Evolutionary conservation across 30 jellyfish, hydroid and myxozoan genomes (phyloP), one percentile per base, ranked within the genome.

Genomic region (Euphysa ruthae): DNA sequence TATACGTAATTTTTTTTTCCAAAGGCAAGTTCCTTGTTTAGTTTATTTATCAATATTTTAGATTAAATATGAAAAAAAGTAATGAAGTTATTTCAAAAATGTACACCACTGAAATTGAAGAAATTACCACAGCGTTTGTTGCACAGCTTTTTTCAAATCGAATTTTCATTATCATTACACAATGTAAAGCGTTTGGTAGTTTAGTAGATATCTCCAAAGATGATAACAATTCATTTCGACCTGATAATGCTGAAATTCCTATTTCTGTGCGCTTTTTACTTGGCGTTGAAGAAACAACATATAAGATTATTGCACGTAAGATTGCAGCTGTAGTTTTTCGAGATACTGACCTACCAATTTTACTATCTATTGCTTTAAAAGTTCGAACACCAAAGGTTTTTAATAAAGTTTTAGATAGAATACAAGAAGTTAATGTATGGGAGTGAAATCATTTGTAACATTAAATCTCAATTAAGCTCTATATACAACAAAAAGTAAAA

Each of bases 171-270:
- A 69, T 70, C 27, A 26, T 83, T 18, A 66, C 95, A 24, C 95
- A 83, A 61, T 71, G 87, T 51, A 55, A 78, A 29, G 77, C 93
- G 2, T 85, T 85, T 35, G 95, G 95, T 6, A 75, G 91, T 20
- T 65, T 83, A 75, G 82, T 83, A 35, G 28, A 66, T 42, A 35
- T 33, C 3, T 6, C 75, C 12, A 68, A 50, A 68, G 80, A 68
- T 27, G 69, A 68, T 20, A 50, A 25, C 7, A 69, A 26, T 5
- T 10, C 15, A 4, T 30, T 68, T 57, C 44, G 54, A n/a, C 44
- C 75, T 0, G 54, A 14, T 26, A 43, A 43, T 30, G 16, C 70
- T 13, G 66, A 68, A n/a, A 68, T 68, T 12, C 19, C 54, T 14
- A 31, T 46, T 21, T 20, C 25, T 26, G 77, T 68, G 4, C 24